Conservation (phyloP, 2,797 vertebrate species). For the Holocentrus rufus region DNA sequence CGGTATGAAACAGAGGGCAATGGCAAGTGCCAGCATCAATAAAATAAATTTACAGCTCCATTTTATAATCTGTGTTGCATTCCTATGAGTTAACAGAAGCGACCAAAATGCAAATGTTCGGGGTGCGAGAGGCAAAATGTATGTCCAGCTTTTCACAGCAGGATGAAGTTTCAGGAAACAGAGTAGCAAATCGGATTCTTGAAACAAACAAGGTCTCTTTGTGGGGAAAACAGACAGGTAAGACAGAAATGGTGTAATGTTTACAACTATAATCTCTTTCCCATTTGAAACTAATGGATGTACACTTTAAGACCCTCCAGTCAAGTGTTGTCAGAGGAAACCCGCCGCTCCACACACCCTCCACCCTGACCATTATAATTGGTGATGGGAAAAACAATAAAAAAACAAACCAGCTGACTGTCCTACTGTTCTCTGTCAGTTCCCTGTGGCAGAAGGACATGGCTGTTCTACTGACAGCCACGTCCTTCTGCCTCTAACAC, state of each 20-base stretch:
- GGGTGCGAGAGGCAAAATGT: constrained; percentile 4
- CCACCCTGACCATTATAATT: too few relatives aligned
- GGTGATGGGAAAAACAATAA: not conserved
- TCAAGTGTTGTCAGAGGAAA: too few relatives aligned
- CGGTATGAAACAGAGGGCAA: constrained; percentile 53
- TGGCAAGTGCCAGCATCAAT: constrained; percentile 40
- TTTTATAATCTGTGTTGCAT: constrained; percentile 24
- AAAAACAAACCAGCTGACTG: constrained; percentile 12
- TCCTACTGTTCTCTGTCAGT: not conserved
- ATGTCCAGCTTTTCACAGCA: not conserved
- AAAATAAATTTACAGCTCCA: constrained; percentile 57
- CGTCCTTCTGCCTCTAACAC: not conserved
- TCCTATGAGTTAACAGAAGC: constrained; percentile 27
- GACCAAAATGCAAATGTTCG: constrained; percentile 22
- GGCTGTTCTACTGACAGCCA: constrained; percentile 18
- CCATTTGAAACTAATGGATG: not conserved
- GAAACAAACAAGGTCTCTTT: not conserved
- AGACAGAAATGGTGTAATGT: not conserved
- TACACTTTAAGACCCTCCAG: not conserved
- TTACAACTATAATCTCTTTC: not conserved
- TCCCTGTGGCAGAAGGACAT: not conserved
- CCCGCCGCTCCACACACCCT: too few relatives aligned
- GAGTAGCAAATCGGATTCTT: not conserved
- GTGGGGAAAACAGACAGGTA: not conserved
- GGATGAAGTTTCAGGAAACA: not conserved